Evolutionary conservation across 2,888 invertebrate genomes (phyloP).

Genomic region (Calliopum simillimum): DNA sequence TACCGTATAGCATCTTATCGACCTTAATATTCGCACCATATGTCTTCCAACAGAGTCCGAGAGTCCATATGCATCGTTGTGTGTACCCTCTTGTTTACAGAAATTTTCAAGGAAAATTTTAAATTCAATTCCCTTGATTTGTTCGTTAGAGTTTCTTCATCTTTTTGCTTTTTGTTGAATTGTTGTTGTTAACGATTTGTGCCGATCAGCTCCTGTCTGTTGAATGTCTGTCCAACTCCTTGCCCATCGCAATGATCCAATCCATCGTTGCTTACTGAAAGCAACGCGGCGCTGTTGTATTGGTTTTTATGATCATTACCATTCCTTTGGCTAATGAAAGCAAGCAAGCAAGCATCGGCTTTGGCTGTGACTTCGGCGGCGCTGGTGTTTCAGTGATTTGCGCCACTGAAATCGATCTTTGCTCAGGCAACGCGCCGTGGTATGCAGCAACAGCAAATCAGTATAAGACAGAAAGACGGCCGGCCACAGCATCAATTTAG

Average conservation of each 20-base stretch:
- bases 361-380: not conserved
- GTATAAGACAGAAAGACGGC: not conserved
- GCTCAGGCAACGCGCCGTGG: conserved; percentile 3
- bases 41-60: no score
- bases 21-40: no score
- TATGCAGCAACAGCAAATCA: not conserved
- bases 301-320: conserved; percentile 33
- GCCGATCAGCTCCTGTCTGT: conserved; percentile 18
- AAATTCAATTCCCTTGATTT: not conserved
- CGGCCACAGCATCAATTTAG: conserved; percentile 5
- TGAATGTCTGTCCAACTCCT: not conserved
- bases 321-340: conserved; percentile 22
- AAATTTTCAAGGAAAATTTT: not conserved
- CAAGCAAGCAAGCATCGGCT: no score
- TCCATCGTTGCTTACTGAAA: conserved; percentile 2
- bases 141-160: not conserved
- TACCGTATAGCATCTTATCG: no score
- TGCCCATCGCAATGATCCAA: conserved; percentile 11
- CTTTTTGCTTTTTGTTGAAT: not conserved
- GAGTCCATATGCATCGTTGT: no score
- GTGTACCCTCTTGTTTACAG: no score
- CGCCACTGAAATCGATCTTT: conserved; percentile 33
- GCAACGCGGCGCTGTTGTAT: conserved; percentile 15
- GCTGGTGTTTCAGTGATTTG: not conserved
- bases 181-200: conserved; percentile 27